These are phyloP conservation scores for Probaryconus sp. DNA, from an alignment of 1,140 invertebrate genomes.

Conservation along the genomic window DNA sequence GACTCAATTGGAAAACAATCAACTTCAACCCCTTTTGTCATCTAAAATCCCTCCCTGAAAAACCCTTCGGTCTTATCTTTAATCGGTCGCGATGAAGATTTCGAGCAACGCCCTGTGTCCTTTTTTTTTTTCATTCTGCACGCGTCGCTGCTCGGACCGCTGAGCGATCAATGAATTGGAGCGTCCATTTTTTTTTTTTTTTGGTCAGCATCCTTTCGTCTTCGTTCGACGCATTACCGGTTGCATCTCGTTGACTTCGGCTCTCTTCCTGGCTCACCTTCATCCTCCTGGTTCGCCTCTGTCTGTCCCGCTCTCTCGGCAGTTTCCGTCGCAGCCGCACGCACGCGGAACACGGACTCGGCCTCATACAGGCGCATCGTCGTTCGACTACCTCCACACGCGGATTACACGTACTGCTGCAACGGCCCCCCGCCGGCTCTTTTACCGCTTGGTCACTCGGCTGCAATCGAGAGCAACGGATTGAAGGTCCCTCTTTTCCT, in stretches of 20 bases:
- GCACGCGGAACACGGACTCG: constrained; percentile 41
- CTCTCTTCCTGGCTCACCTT: constrained; percentile 68
- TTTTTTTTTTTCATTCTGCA: constrained; percentile 75
- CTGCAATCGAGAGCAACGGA: constrained; percentile 58
- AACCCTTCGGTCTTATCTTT: constrained; percentile 14
- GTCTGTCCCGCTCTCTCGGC: constrained; percentile 46
- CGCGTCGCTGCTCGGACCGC: constrained; percentile 74
- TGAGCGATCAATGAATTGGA: constrained; percentile 79
- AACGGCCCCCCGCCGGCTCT: constrained; percentile 49
- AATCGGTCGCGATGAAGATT: constrained; percentile 68
- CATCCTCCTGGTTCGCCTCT: constrained; percentile 60
- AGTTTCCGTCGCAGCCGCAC: constrained; percentile 47
- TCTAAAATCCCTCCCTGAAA: constrained; percentile 6
- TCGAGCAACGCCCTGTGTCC: constrained; percentile 71
- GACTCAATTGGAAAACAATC: no score
- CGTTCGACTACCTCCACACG: constrained; percentile 53
- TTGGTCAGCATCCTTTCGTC: constrained; percentile 73
- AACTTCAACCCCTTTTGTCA: no score
- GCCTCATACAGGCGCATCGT: constrained; percentile 45
- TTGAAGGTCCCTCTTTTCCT: constrained; percentile 47
- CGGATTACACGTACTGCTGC: constrained; percentile 53
- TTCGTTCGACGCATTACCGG: constrained; percentile 62
- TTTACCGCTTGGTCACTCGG: constrained; percentile 62
- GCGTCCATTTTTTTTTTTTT: constrained; percentile 76
- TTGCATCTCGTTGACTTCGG: constrained; percentile 60